Evolutionary conservation across 2,888 invertebrate species (phyloP), one percentile per base, ranked within the genome.

Genomic region (Hypolimnas misippus): DNA sequence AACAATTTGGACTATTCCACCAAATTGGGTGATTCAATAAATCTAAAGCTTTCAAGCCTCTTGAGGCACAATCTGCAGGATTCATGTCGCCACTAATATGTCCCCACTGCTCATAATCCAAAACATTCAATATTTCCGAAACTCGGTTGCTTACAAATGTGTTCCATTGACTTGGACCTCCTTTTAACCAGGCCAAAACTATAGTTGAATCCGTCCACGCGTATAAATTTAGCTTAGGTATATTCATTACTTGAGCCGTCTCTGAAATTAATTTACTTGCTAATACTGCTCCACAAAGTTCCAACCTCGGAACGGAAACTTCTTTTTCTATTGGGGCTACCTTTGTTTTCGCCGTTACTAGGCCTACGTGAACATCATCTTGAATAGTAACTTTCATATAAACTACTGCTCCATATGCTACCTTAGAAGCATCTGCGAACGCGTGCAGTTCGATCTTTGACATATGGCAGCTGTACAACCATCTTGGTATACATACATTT

Each of bases 241-340:
- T 68, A 21, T 55, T 64, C 60, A 72, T 64, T 10, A 68, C 67
- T 35, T 35, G 35, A 0, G n/a, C 1, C 10, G n/a, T 14, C 14
- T 16, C 40, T 12, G 5, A 14, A 16, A 40, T 16, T 16, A 16
- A 14, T 40, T 40, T 40, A 14, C 3, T 14, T 16, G 70, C 44
- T 6, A 73, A 46, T 19, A 58, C n/a, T 8, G 71, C 70, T 17
- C 68, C 73, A 59, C 68, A 62, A 4, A 73, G 57, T 61, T 74
- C 73, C 0, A 76, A 49, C 35, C 73, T 57, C n/a, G 73, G 73
- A 25, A 73, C 42, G 14, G 72, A 68, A 8, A 74, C 53, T 50
- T 40, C 42, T 31, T 70, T 68, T 56, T 67, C 70, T 2, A 73
- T 42, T 21, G 75, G 74, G 29, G 73, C 73, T 19, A 73, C 71